Percentiles rank a stretch among this genome's conserved stretches.
These are phyloP conservation scores for Hyles euphorbiae DNA, from an alignment of 1,140 invertebrate genomes.

Conservation along the genomic window DNA sequence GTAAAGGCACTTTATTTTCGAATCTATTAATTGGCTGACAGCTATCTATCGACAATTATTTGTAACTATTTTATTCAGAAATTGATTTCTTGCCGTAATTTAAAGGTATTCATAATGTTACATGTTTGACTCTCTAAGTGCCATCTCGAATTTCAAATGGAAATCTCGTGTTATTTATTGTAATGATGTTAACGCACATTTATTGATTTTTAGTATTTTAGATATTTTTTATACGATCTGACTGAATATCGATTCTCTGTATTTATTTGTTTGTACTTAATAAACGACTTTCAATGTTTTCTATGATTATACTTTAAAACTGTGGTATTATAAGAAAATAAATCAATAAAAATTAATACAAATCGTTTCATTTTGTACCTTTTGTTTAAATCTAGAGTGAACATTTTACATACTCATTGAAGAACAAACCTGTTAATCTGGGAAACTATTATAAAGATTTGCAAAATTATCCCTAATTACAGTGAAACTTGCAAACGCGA, in stretches of 20 bases:
- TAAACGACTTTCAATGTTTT: constrained; percentile 31
- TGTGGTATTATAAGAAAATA: constrained; percentile 25
- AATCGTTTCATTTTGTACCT: constrained; percentile 12
- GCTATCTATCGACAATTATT: background rate
- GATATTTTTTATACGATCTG: constrained; percentile 29
- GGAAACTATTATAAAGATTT: no score
- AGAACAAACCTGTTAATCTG: no score
- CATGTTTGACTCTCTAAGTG: constrained; percentile 11
- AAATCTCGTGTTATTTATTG: constrained; percentile 1
- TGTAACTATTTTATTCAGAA: background rate
- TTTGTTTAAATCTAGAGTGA: background rate
- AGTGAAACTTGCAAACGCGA: no score
- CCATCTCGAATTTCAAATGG: constrained; percentile 13
- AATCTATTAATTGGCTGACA: background rate
- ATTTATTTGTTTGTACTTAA: constrained; percentile 57
- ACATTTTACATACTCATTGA: no score
- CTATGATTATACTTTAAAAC: constrained; percentile 22
- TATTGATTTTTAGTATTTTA: constrained; percentile 19
- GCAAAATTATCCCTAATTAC: no score
- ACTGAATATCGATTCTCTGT: constrained; percentile 40
- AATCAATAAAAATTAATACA: constrained; percentile 23
- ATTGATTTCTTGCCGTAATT: constrained; percentile 8
- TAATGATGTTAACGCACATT: constrained; percentile 10
- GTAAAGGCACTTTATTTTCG: background rate
- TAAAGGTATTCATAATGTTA: background rate